phyloP scores from a whole-genome alignment of 53 echinoderm and acorn worm genomes.

The Zoroaster sp. region DNA sequence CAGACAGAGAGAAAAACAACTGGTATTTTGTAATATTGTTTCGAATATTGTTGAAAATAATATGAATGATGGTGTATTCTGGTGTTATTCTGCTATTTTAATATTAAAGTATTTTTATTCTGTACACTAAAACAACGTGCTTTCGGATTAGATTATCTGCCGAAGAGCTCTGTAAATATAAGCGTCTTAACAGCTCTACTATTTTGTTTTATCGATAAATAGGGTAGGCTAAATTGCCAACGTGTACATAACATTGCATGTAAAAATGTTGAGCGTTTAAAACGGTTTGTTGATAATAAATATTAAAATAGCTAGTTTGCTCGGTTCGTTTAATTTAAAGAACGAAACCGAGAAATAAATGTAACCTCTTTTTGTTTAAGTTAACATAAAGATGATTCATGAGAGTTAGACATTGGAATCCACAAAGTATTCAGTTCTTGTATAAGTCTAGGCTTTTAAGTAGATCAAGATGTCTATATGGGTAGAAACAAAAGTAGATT shows the following conservation, averaged over 20 bases:
- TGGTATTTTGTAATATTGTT: constrained; percentile 41
- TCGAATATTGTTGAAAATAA: constrained; percentile 20
- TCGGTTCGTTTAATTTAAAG: background rate
- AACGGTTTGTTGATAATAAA: constrained; percentile 39
- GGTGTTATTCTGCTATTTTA: constrained; percentile 41
- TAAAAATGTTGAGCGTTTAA: constrained; percentile 46
- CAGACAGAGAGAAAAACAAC: background rate
- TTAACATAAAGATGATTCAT: background rate
- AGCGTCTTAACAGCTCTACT: background rate
- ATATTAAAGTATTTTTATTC: constrained; percentile 57
- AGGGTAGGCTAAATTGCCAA: constrained; percentile 14
- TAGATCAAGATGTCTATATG: too few relatives aligned
- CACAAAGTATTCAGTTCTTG: constrained; percentile 18
- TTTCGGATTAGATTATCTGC: constrained; percentile 28
- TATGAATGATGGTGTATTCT: constrained; percentile 24
- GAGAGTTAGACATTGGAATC: background rate
- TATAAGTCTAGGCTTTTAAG: too few relatives aligned
- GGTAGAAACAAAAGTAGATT: too few relatives aligned
- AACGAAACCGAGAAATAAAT: too few relatives aligned
- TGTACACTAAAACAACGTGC: constrained; percentile 48
- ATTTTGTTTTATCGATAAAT: background rate
- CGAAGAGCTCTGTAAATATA: constrained; percentile 34
- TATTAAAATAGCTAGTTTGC: background rate
- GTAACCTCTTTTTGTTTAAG: background rate
- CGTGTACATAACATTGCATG: constrained; percentile 57